Percentiles rank a stretch among this genome's conserved stretches.
Conservation (phyloP, 2,113 vertebrate species). For the Syrmaticus mikado region DNA sequence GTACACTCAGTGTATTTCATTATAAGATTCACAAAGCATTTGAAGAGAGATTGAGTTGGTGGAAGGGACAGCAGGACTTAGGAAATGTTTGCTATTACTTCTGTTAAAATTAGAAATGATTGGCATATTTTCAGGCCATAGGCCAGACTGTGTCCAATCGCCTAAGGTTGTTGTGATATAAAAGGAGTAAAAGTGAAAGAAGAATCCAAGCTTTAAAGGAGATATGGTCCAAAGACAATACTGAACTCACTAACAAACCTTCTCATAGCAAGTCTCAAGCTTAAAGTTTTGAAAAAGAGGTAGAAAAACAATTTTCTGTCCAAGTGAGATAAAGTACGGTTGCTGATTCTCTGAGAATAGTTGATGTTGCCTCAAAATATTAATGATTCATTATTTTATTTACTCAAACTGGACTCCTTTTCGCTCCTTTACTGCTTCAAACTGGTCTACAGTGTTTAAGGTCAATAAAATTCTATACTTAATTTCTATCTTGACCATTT, state of each 20-base stretch:
- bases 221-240: background rate
- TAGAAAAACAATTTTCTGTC: background rate
- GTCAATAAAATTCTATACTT: background rate
- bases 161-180: background rate
- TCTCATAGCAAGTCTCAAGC: background rate
- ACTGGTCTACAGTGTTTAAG: background rate
- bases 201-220: background rate
- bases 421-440: background rate
- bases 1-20: conserved; percentile 33
- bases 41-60: conserved; percentile 44
- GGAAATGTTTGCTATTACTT: conserved; percentile 38
- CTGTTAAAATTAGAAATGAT: conserved; percentile 44
- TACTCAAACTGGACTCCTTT: background rate
- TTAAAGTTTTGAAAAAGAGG: background rate
- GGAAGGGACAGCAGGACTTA: conserved; percentile 33
- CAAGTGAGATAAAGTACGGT: background rate
- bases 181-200: background rate
- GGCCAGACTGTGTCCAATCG: background rate
- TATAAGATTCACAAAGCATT: conserved; percentile 55
- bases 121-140: conserved; percentile 63
- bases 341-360: background rate
- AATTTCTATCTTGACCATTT: background rate
- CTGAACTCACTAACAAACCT: background rate
- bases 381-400: background rate
- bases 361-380: background rate